Evolutionary conservation across 1,140 invertebrate genomes (phyloP).

Genomic region (Cephus cinctus): DNA sequence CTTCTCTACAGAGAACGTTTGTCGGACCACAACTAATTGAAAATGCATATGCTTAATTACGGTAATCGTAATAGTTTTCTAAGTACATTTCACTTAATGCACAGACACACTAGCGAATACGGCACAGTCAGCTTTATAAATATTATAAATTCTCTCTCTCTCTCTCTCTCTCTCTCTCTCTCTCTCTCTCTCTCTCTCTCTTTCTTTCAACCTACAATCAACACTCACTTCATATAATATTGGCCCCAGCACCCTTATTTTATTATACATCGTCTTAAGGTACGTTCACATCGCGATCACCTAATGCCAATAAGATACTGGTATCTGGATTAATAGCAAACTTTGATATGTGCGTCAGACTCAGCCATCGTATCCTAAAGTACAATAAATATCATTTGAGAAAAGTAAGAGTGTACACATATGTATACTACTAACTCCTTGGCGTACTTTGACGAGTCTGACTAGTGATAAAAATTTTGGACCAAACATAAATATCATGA

Average conservation of each 20-base stretch:
- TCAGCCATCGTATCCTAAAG: neutral
- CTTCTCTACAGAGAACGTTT: too few relatives aligned
- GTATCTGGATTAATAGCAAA: neutral
- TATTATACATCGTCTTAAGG: constrained; percentile 26
- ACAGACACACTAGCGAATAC: constrained; percentile 19
- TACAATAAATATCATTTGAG: too few relatives aligned
- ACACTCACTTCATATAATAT: constrained; percentile 35
- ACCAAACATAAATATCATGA: too few relatives aligned
- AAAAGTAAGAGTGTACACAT: too few relatives aligned
- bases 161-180: constrained; percentile 1
- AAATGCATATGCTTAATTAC: too few relatives aligned
- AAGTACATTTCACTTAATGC: constrained; percentile 2
- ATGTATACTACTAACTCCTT: too few relatives aligned
- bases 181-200: constrained; percentile 5
- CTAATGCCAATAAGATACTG: neutral
- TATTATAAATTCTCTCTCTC: constrained; percentile 9
- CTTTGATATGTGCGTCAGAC: neutral
- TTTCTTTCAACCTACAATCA: constrained; percentile 24
- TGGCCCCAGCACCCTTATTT: constrained; percentile 44
- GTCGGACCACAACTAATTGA: too few relatives aligned
- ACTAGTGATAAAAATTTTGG: too few relatives aligned
- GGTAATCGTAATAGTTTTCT: too few relatives aligned
- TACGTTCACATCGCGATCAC: constrained; percentile 19
- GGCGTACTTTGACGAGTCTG: too few relatives aligned
- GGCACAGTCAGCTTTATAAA: constrained; percentile 16